These are phyloP conservation scores for Notoglanidium macrostoma DNA, from an alignment of 2,797 vertebrate species.

Conservation along the genomic window DNA sequence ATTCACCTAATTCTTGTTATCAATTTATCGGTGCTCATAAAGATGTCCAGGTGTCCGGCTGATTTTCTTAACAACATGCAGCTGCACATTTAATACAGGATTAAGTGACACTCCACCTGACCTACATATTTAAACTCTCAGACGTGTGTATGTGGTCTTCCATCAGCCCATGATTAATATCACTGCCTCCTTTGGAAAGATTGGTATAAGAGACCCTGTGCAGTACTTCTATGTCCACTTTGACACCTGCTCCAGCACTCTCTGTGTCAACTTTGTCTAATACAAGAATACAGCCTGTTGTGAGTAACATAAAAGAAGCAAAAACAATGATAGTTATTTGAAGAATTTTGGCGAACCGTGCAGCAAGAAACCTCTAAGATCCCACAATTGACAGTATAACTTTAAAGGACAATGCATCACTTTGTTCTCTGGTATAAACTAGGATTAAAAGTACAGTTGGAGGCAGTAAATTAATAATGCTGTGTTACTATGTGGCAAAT, in stretches of 20 bases:
- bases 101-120: conserved; percentile 9
- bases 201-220: conserved; percentile 18
- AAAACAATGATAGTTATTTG: conserved; percentile 7
- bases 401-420: conserved; percentile 56
- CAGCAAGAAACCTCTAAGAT: conserved; percentile 43
- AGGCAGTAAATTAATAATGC: conserved; percentile 55
- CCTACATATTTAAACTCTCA: conserved; percentile 15
- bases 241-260: conserved; percentile 45
- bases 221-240: conserved; percentile 45
- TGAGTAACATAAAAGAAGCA: conserved; percentile 27
- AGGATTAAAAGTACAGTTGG: conserved; percentile 58
- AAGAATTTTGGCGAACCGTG: conserved; percentile 52
- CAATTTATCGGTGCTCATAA: not conserved
- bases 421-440: conserved; percentile 60
- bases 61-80: conserved; percentile 9
- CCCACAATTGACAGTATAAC: conserved; percentile 62
- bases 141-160: conserved; percentile 19
- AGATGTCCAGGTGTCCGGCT: not conserved
- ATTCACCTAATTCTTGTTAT: not conserved
- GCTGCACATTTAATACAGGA: conserved; percentile 23
- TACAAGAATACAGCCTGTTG: conserved; percentile 44
- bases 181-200: conserved; percentile 39
- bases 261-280: conserved; percentile 47
- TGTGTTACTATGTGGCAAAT: conserved; percentile 53
- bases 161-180: conserved; percentile 20